phyloP scores from a whole-genome alignment of 2,113 vertebrate species.

The Tinamus guttatus region DNA sequence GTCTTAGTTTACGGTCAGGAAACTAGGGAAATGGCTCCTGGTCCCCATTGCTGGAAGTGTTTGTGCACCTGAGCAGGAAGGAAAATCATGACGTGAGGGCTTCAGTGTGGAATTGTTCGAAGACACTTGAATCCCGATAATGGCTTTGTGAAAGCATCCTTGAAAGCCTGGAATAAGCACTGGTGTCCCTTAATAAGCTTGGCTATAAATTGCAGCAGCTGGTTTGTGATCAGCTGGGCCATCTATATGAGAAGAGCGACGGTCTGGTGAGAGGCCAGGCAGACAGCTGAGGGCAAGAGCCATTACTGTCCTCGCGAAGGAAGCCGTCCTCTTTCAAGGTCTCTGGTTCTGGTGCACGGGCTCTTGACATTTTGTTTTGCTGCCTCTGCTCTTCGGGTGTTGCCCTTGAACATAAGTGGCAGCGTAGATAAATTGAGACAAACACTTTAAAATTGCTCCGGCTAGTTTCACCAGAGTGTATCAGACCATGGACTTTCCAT shows the following conservation, averaged over 20 bases:
- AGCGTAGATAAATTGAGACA: neutral
- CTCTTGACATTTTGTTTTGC: neutral
- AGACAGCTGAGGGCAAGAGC: neutral
- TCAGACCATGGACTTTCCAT: neutral
- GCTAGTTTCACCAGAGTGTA: neutral
- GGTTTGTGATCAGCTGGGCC: neutral
- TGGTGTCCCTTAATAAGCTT: neutral
- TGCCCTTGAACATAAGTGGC: neutral
- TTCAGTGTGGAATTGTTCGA: neutral
- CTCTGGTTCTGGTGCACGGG: neutral
- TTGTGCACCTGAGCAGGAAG: neutral
- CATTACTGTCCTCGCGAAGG: rapidly evolving
- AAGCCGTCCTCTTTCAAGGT: neutral
- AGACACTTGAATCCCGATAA: neutral
- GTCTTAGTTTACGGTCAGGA: neutral
- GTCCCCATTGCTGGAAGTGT: rapidly evolving
- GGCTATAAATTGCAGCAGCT: neutral
- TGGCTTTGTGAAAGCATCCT: neutral
- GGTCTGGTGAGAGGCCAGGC: neutral
- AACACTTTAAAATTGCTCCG: neutral
- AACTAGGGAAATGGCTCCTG: neutral
- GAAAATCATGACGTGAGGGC: neutral
- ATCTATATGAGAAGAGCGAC: rapidly evolving
- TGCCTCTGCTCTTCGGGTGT: neutral
- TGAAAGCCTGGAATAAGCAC: neutral